Evolutionary conservation across 2,113 vertebrate species (phyloP).

Genomic region (Gopherus flavomarginatus): DNA sequence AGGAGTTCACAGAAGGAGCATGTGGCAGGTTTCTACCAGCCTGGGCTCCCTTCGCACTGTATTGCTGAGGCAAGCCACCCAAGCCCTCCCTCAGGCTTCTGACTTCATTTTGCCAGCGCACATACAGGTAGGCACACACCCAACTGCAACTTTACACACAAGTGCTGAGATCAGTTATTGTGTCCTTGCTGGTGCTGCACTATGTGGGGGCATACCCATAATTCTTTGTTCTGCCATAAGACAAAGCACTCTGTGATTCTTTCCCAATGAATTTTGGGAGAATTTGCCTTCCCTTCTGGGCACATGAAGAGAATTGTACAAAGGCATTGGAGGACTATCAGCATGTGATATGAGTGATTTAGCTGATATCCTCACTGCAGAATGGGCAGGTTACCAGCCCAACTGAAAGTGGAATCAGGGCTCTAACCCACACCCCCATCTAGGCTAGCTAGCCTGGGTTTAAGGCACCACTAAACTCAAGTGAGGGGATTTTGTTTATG

Average conservation of each 20-base stretch:
- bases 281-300: neutral
- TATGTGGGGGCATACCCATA: neutral
- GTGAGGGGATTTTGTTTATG: neutral
- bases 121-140: too few species aligned
- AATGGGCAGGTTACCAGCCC: neutral
- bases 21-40: too few species aligned
- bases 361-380: neutral
- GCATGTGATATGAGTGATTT: neutral
- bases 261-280: neutral
- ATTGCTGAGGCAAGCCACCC: too few species aligned
- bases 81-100: too few species aligned
- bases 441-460: neutral
- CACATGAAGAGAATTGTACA: neutral
- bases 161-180: neutral
- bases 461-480: neutral
- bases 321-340: neutral
- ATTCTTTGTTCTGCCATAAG: neutral
- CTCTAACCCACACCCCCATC: neutral
- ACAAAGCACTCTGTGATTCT: accelerated
- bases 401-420: neutral
- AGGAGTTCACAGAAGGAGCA: neutral
- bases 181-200: accelerated
- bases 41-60: too few species aligned
- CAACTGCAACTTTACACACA: too few species aligned
- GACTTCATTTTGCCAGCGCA: too few species aligned